phyloP scores from a whole-genome alignment of 2,888 invertebrate genomes.

The Lasiommata megera region DNA sequence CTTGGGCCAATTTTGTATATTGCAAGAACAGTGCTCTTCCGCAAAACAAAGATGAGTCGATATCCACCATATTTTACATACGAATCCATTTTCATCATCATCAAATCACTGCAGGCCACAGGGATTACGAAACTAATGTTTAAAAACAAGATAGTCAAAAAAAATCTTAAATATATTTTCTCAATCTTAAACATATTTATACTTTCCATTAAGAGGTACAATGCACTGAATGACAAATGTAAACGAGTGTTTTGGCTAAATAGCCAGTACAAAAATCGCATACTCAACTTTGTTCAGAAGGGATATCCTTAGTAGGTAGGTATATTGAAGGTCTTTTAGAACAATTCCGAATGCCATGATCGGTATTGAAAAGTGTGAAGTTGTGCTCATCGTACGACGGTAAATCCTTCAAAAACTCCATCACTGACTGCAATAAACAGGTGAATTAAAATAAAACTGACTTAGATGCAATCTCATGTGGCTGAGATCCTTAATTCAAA shows the following conservation, averaged over 20 bases:
- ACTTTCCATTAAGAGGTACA: too few relatives aligned
- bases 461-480: neutral
- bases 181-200: too few relatives aligned
- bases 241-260: neutral
- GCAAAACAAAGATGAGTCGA: too few relatives aligned
- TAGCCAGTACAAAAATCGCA: constrained; percentile 23
- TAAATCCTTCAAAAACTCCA: constrained; percentile 94
- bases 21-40: too few relatives aligned
- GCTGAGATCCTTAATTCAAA: neutral
- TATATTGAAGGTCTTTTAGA: constrained; percentile 95
- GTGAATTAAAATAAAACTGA: constrained; percentile 18
- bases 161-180: too few relatives aligned
- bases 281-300: constrained; percentile 94
- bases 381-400: constrained; percentile 95
- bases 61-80: too few relatives aligned
- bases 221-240: too few relatives aligned
- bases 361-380: constrained; percentile 94
- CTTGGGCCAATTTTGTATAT: too few relatives aligned
- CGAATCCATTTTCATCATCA: too few relatives aligned
- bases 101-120: too few relatives aligned
- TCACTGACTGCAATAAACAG: constrained; percentile 86
- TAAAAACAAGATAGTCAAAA: too few relatives aligned
- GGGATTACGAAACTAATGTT: too few relatives aligned
- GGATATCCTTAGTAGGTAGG: constrained; percentile 95
- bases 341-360: constrained; percentile 90